Base-by-base conservation (phyloP, 2,797 vertebrate species). In the Amphiprion clarkii region DNA sequence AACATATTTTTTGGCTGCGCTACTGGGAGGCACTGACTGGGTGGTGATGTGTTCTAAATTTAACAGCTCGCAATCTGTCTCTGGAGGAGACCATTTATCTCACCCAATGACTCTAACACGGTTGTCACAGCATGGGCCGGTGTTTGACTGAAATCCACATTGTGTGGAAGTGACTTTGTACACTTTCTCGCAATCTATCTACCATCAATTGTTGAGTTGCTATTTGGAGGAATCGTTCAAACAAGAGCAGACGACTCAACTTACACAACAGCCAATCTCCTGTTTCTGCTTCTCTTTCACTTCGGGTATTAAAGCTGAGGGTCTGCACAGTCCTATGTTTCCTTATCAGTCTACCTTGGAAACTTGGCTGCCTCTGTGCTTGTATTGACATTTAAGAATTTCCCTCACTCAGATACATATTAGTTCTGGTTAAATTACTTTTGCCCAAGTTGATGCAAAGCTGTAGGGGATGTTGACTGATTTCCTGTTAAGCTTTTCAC, bases 111-210 rank as follows among this genome's bases (percentile, higher is more conserved):
- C 64, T 89, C 78, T 68, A 78, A 68, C 87, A 52, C 25, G 48
- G 67, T 67, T 71, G 74, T 82, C 51, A 21, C 81, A 78, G 74
- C 71, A 59, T 21, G 74, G 33, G 61, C 67, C 60, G 19, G 59
- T 71, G 79, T 81, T 78, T 76, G 70, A 86, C 61, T 70, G 55
- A 76, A 86, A 78, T 78, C 76, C 68, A 83, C 73, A 86, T 81
- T 81, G 70, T 62, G 72, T 36, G 33, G 69, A 74, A 71, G 61
- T 72, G 60, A 55, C 54, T 66, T 66, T 57, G 44, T 23, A 67
- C 85, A 65, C 58, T 71, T 81, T 76, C 66, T 85, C 70, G 5
- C 44, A 16, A n/a, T 76, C 76, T 60, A 59, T 86, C 78, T 78
- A 51, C 74, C 80, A 87, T 84, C 60, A 64, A 27, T 33, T 23